These are phyloP conservation scores for Melanostoma scalare DNA, from an alignment of 2,888 invertebrate genomes.

Conservation along the genomic window DNA sequence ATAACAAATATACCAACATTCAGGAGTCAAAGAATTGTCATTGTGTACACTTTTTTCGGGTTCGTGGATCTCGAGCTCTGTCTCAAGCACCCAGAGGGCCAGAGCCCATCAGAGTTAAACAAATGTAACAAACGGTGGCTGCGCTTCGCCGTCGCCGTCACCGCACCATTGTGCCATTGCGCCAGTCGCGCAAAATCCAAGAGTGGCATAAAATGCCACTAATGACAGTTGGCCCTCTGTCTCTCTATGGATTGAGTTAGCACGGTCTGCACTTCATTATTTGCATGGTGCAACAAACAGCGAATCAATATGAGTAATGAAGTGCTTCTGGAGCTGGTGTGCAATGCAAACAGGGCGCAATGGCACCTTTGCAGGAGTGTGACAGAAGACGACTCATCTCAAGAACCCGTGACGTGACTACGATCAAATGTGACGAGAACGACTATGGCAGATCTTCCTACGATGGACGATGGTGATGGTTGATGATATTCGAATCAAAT, in stretches of 20 bases:
- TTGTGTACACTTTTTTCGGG: constrained; percentile 70
- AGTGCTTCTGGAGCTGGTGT: constrained; percentile 60
- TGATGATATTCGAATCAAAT: constrained; percentile 70
- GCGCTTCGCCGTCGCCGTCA: constrained; percentile 12
- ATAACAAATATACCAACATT: constrained; percentile 77
- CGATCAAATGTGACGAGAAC: constrained; percentile 35
- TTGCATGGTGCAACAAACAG: constrained; percentile 70
- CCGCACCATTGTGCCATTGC: constrained; percentile 3
- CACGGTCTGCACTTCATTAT: constrained; percentile 66
- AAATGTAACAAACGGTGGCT: constrained; percentile 64
- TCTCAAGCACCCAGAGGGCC: constrained; percentile 18
- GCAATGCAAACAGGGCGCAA: constrained; percentile 40
- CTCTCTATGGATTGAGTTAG: constrained; percentile 70
- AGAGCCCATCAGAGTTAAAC: not conserved
- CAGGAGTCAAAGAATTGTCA: constrained; percentile 72
- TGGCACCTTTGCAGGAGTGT: constrained; percentile 49
- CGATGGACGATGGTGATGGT: constrained; percentile 28
- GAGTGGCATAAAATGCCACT: constrained; percentile 72
- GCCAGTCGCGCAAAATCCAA: constrained; percentile 28
- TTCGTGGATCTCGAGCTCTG: constrained; percentile 33
- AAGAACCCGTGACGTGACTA: constrained; percentile 60
- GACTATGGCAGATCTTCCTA: constrained; percentile 41
- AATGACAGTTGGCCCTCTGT: constrained; percentile 65
- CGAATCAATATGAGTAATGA: constrained; percentile 72
- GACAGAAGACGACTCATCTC: constrained; percentile 53